Base-by-base conservation (phyloP, 2,888 invertebrate species). In the Trissolcus brochymenae region DNA sequence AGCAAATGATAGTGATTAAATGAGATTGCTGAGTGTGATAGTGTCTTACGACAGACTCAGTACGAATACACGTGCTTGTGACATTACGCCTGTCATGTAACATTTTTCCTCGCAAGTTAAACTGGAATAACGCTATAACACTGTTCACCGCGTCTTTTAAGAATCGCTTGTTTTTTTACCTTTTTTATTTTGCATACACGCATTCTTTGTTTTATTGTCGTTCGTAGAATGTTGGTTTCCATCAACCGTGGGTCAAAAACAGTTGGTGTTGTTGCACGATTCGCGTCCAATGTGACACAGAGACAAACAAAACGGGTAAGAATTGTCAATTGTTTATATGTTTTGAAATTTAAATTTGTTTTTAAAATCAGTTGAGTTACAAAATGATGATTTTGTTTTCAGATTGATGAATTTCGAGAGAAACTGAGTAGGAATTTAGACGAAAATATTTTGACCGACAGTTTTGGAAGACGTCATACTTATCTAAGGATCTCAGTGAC, bases 401-500 rank as follows among this genome's bases (percentile, higher is more conserved):
- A 87, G 91, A 87, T 85, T 76, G 71, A 82, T 78, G 76, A 81
- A 53, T 82, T 87, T 40, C 82, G 82, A 71, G 77, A 85, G 51
- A 82, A 81, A 67, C 73, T 87, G 13, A 80, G 35, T 9, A 35
- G 75, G 2, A 67, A 79, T 14, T 35, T 60, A 11, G 56, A 81
- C 11, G 56, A 73, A 54, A 81, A 78, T 4, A 84, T 86, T 55
- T 85, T 98, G 46, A 92, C 92, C 2, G 99, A 99, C 89, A 92
- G 93, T 50, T 96, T 95, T 90, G 96, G 96, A 9, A 92, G 99
- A 75, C 91, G 93, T 79, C 99, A 99, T 88, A 94, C 94, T 76
- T 99, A 99, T 88, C 91, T 99, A 62, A 92, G 99, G 80, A 98
- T 99, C 84, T 99, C 99, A 0, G 91, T 99, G 61, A 98, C 98